Evolutionary conservation across 2,888 invertebrate genomes (phyloP).

Genomic region (Osedax frankpressi): DNA sequence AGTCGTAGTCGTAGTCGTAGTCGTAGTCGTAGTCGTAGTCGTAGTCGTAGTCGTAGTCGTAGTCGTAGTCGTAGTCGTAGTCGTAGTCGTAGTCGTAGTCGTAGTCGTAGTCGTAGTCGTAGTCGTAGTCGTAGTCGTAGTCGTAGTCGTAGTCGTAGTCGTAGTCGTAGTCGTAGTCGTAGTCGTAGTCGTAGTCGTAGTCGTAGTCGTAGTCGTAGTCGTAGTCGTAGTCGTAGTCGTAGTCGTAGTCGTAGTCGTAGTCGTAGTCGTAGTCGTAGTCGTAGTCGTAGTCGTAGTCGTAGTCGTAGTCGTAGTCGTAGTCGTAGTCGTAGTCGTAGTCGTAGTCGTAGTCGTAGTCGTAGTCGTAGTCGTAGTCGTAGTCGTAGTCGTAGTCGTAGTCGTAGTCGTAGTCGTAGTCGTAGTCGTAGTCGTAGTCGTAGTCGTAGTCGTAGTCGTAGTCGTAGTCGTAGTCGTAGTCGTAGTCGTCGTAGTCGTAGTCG

Average conservation of each 20-base stretch:
- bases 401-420: not conserved
- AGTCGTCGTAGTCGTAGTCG: not conserved
- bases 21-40: not conserved
- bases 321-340: not conserved
- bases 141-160: not conserved
- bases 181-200: not conserved
- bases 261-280: slow-evolving; percentile 7
- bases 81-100: not conserved
- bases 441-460: not conserved
- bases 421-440: not conserved
- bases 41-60: not conserved
- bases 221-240: slow-evolving; percentile 13
- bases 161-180: not conserved
- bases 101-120: not conserved
- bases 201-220: slow-evolving; percentile 5
- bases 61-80: not conserved
- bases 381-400: not conserved
- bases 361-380: not conserved
- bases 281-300: not conserved
- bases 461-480: not conserved
- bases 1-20: not conserved
- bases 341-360: not conserved
- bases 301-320: not conserved
- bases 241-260: slow-evolving; percentile 15
- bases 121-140: not conserved